Evolutionary conservation across 2,797 vertebrate genomes (phyloP).

Genomic region (Agapornis canus): DNA sequence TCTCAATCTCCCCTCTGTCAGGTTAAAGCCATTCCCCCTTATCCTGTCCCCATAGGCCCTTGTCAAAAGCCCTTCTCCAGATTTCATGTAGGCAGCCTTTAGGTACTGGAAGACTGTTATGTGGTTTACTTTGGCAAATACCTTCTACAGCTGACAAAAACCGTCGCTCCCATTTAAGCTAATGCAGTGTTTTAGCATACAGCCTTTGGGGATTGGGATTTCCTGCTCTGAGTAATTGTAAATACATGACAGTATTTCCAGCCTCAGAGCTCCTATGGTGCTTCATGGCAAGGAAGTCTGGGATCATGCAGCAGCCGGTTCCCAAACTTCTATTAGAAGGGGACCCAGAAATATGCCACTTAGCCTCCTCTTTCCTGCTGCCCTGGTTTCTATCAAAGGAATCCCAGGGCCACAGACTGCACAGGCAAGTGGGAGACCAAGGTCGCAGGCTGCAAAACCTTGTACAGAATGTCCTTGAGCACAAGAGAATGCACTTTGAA

Average conservation of each 20-base stretch:
- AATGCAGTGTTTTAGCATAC: accelerated
- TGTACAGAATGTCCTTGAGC: not conserved
- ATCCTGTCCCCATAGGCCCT: not conserved
- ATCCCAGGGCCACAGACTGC: not conserved
- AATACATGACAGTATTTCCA: not conserved
- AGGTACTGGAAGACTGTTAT: not conserved
- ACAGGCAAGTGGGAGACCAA: not conserved
- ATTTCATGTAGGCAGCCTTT: not conserved
- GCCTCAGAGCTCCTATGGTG: not conserved
- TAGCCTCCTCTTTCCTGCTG: not conserved
- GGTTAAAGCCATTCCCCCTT: not conserved
- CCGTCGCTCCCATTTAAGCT: not conserved
- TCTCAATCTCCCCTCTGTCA: not conserved
- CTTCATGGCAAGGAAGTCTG: not conserved
- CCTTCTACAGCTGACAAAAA: not conserved
- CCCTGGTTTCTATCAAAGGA: not conserved
- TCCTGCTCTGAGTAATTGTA: not conserved
- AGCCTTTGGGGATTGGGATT: not conserved
- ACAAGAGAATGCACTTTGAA: not conserved
- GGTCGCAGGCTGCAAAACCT: not conserved
- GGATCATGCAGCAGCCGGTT: not conserved
- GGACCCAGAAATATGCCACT: not conserved
- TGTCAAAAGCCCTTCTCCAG: not conserved
- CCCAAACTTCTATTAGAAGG: not conserved
- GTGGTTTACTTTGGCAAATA: not conserved